A percentile compares a stretch with the other conserved stretches of the same genome.
phyloP scores from a whole-genome alignment of 2,113 vertebrate species.

The Pseudorasbora parva region DNA sequence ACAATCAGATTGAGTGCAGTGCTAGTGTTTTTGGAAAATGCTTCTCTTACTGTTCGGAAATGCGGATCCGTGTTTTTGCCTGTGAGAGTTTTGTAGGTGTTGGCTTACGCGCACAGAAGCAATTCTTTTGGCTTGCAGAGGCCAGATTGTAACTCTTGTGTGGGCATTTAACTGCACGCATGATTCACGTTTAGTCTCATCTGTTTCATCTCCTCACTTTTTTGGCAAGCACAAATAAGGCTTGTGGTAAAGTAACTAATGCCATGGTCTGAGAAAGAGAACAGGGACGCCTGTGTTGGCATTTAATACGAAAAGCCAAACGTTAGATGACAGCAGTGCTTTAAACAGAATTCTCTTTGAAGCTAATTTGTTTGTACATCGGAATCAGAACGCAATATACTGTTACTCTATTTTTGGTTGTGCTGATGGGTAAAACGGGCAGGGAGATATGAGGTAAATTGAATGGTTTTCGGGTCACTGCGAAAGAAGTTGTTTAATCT shows the following conservation, averaged over 20 bases:
- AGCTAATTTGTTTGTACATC: slow-evolving; percentile 10
- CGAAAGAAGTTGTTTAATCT: neutral
- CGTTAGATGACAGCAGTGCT: slow-evolving; percentile 11
- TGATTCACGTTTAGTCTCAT: slow-evolving; percentile 67
- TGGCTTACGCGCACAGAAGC: slow-evolving; percentile 59
- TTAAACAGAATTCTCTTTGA: slow-evolving; percentile 11
- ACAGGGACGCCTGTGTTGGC: slow-evolving; percentile 46
- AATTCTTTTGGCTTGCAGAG: slow-evolving; percentile 59
- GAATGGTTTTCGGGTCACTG: neutral
- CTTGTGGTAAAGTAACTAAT: slow-evolving; percentile 62
- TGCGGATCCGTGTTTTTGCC: slow-evolving; percentile 39
- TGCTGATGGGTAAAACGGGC: neutral
- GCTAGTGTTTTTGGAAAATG: slow-evolving; percentile 50
- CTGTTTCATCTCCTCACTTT: slow-evolving; percentile 64
- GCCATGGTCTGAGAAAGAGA: slow-evolving; percentile 64
- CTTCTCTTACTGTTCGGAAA: slow-evolving; percentile 45
- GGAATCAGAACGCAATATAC: neutral
- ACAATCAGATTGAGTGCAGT: slow-evolving; percentile 15
- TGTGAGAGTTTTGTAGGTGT: slow-evolving; percentile 65
- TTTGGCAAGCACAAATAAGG: slow-evolving; percentile 64
- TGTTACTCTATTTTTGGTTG: slow-evolving; percentile 16
- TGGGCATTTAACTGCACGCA: slow-evolving; percentile 59
- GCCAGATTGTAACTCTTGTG: slow-evolving; percentile 56
- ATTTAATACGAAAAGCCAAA: neutral
- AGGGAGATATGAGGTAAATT: neutral